Conservation (phyloP, 2,113 vertebrate genomes). For the Syngnathus floridae region DNA sequence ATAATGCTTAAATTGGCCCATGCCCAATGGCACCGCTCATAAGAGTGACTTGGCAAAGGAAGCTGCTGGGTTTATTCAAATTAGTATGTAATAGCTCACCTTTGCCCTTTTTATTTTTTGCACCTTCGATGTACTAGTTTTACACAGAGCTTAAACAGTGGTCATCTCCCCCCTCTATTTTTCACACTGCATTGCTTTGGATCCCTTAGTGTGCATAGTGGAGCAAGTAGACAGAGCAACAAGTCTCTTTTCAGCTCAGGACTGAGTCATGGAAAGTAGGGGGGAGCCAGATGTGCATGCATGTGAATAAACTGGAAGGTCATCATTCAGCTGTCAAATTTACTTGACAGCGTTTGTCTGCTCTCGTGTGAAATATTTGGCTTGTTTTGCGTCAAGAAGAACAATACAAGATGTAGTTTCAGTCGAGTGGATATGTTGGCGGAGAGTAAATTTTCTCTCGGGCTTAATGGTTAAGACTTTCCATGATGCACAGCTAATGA, state of each 20-base stretch:
- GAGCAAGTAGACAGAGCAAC: constrained; percentile 18
- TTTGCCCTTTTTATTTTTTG: constrained; percentile 28
- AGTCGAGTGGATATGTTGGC: background rate
- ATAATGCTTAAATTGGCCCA: too few relatives aligned
- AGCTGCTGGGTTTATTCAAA: constrained; percentile 29
- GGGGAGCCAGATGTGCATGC: constrained; percentile 31
- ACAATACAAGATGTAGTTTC: constrained; percentile 7
- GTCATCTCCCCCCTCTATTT: constrained; percentile 31
- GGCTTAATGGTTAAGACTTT: constrained; percentile 8
- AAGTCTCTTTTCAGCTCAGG: constrained; percentile 42
- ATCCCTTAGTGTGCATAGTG: constrained; percentile 21
- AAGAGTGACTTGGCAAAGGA: constrained; percentile 24
- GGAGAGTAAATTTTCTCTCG: constrained; percentile 6
- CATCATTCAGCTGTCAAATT: constrained; percentile 25
- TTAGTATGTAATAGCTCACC: constrained; percentile 37
- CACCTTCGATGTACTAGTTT: constrained; percentile 48
- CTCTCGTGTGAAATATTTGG: constrained; percentile 12
- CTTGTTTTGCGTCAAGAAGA: constrained; percentile 8
- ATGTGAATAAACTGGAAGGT: constrained; percentile 27
- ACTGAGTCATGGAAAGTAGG: constrained; percentile 58
- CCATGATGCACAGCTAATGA: constrained; percentile 6
- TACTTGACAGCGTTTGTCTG: constrained; percentile 6
- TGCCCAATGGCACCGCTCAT: constrained; percentile 20
- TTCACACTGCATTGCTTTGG: constrained; percentile 33
- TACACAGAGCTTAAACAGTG: constrained; percentile 42